Base-by-base conservation (phyloP, 2,113 vertebrate species). In the Haemorhous mexicanus region DNA sequence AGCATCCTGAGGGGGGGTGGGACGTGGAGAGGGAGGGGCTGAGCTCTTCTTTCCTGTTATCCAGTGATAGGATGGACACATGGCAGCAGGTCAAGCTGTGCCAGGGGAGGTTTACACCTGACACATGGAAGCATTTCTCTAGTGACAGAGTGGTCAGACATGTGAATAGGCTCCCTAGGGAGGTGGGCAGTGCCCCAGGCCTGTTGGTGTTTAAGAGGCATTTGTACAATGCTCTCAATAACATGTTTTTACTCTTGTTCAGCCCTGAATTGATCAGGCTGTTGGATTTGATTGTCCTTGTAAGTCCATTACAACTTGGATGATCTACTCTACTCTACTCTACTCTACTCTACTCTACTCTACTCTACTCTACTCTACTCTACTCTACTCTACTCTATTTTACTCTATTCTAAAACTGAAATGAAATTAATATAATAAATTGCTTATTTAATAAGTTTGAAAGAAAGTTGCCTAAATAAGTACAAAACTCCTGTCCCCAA, bases 1-100 rank as follows among this genome's bases (percentile, higher is more conserved):
- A 73, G 15, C 28, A 77, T 63, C 43, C n/a, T 35, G 27, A 58
- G 22, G 13, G 43, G 21, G 18, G 9, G 6, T 5, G 10, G 39
- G 1, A 20, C 3, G 4, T 14, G 7, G 17, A 84, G 21, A 33
- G 11, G 11, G 13, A 63, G 6, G 14, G 16, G 21, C 8, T 66
- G 52, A 75, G 7, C 11, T 64, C 26, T 63, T 41, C 11, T 55
- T 35, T 39, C 11, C 6, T n/a, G 10, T 7, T 37, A 24, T 11
- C 18, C 2, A 1, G 8, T 39, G 49, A 13, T 24, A 28, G 26
- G 16, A 20, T 11, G 16, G 13, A 39, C 3, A 4, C 0, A 1
- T 41, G 41, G 41, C 13, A 41, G 41, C 41, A 41, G 4, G 50
- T 81, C 13, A 1, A 43, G 43, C 18, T 85, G 18, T 1, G 0